phyloP scores from a whole-genome alignment of 1,140 invertebrate genomes.

The Ephestia elutella region DNA sequence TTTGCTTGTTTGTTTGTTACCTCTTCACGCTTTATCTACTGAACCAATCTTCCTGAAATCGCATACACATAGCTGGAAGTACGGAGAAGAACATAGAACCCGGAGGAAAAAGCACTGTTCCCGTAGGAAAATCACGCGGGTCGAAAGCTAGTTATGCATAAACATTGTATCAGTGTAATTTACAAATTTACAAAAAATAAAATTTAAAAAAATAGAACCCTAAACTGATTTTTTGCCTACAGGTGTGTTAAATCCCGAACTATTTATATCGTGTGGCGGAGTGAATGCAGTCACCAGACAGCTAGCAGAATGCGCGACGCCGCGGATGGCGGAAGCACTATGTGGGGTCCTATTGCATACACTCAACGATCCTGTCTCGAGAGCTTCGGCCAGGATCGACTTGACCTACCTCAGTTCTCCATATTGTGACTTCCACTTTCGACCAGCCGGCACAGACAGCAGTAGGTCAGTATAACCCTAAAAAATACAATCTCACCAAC shows the following conservation, averaged over 20 bases:
- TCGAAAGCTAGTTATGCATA: no score
- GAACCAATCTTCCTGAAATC: no score
- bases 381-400: constrained; percentile 82
- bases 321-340: constrained; percentile 87
- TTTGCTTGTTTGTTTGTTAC: no score
- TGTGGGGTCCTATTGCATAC: constrained; percentile 90
- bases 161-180: no score
- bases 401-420: constrained; percentile 90
- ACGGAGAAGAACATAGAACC: no score
- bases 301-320: constrained; percentile 86
- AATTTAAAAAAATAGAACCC: no score
- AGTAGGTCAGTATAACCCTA: constrained; percentile 60
- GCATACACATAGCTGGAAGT: no score
- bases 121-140: no score
- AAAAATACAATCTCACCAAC: neutral
- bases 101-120: no score
- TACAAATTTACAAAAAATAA: no score
- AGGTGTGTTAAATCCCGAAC: constrained; percentile 87
- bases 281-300: constrained; percentile 87
- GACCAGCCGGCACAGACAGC: constrained; percentile 76
- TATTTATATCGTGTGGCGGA: constrained; percentile 88
- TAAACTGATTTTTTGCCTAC: no score
- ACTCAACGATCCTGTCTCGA: constrained; percentile 89
- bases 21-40: no score
- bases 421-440: constrained; percentile 93